Base-by-base conservation (phyloP, 2,113 vertebrate genomes). In the Laticauda colubrina region DNA sequence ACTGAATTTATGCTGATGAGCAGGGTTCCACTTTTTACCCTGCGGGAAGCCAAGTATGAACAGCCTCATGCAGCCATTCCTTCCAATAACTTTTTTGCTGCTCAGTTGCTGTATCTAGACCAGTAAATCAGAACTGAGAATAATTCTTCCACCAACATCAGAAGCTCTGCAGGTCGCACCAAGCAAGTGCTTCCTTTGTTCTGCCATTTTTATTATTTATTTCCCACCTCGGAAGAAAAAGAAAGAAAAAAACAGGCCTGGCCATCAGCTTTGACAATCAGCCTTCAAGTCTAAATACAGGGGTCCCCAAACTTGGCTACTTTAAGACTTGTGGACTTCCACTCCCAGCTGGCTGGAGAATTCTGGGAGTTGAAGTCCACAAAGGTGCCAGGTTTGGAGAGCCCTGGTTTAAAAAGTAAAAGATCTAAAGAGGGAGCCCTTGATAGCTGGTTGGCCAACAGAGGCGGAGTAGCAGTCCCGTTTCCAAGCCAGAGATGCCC, bases 11-110 rank as follows among this genome's bases (percentile, higher is more conserved):
- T n/a, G 64, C n/a, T 7, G 29, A 15, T 2, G 20, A 57, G 64
- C 64, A 75, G 29, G 15, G 64, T 7, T n/a, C 14, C n/a, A 18
- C 64, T 34, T 7, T 75, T 75, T 6, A 34, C n/a, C 34, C 14
- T 34, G 14, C 1, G 5, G 64, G 64, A 69, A 69, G 29, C 29
- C 0, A 14, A 69, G 61, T 1, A 14, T n/a, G 61, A 69, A n/a
- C 26, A n/a, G 64, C 75, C 39, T 3, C 24, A 3, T 0, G 3
- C 2, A 3, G 18, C 39, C 75, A 3, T 21, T 11, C 2, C 3
- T 48, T 86, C 23, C 20, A 26, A 86, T 12, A 12, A 26, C 24
- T 14, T 86, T 26, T 26, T 9, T 26, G 45, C 43, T 2, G 1
- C 48, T 11, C 59, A 26, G 9, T 1, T 11, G 59, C 24, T 59